Percentiles rank a stretch among this genome's conserved stretches.
Evolutionary conservation across 2,888 invertebrate genomes (phyloP).

Genomic region (Netelia fuscicornis): DNA sequence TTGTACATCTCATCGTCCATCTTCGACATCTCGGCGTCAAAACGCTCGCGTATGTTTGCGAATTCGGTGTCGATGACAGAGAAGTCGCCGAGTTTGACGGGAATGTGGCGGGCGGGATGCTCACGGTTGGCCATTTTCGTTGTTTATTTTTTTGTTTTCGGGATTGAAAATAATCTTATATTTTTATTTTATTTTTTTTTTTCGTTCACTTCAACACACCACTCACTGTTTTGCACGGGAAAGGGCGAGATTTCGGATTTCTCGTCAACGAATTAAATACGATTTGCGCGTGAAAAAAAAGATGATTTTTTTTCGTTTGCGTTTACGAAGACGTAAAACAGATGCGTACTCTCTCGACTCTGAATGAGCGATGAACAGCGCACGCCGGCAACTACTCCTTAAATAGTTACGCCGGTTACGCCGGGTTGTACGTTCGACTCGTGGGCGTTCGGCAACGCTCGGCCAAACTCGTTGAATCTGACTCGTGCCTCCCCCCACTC

Average conservation of each 20-base stretch:
- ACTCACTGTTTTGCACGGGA: conserved; percentile 48
- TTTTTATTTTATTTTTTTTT: conserved; percentile 8
- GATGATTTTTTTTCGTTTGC: conserved; percentile 10
- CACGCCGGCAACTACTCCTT: conserved; percentile 79
- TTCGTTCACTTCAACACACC: conserved; percentile 51
- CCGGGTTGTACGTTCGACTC: conserved; percentile 65
- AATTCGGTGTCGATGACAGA: conserved; percentile 98
- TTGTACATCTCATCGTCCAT: conserved; percentile 99
- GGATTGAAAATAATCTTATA: conserved; percentile 3
- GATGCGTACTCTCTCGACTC: conserved; percentile 62
- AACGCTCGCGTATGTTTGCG: conserved; percentile 97
- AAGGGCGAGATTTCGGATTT: background rate
- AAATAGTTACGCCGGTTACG: conserved; percentile 78
- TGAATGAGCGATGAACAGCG: conserved; percentile 80
- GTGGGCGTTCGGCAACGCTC: conserved; percentile 74
- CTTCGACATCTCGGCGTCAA: conserved; percentile 98
- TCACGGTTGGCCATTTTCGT: conserved; percentile 91
- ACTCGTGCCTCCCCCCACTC: background rate
- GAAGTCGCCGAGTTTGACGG: conserved; percentile 97
- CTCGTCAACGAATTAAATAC: background rate
- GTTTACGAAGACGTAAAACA: conserved; percentile 8
- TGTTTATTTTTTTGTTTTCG: conserved; percentile 22
- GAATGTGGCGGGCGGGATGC: conserved; percentile 94
- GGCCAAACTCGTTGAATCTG: conserved; percentile 53
- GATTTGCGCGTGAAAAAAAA: background rate